A percentile compares a stretch with the other conserved stretches of the same genome.
These are phyloP conservation scores for Empis livida DNA, from an alignment of 2,888 invertebrate species.

Conservation along the genomic window DNA sequence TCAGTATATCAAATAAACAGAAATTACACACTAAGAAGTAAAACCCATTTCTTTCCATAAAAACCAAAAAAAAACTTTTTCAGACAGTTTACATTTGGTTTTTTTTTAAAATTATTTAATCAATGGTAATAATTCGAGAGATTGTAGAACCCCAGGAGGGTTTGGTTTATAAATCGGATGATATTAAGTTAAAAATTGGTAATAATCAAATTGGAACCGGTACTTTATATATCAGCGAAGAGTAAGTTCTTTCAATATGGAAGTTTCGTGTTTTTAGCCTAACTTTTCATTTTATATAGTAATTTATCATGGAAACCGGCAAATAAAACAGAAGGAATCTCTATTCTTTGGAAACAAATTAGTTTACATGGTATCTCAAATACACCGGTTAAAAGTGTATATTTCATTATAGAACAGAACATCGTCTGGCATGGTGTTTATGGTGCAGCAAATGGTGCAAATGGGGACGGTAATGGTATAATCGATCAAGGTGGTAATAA, in stretches of 20 bases:
- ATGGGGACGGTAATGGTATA: slow-evolving; percentile 15
- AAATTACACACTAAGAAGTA: too few species aligned
- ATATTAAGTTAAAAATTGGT: slow-evolving; percentile 29
- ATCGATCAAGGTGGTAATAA: slow-evolving; percentile 15
- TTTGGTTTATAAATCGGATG: slow-evolving; percentile 25
- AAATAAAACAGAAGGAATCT: slow-evolving; percentile 26
- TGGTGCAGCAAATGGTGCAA: slow-evolving; percentile 11
- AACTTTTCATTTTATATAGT: slow-evolving; percentile 14
- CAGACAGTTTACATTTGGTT: too few species aligned
- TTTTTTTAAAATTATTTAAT: not conserved
- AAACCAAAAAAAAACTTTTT: too few species aligned
- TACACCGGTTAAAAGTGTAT: slow-evolving; percentile 28
- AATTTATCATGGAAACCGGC: slow-evolving; percentile 30
- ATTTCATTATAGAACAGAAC: slow-evolving; percentile 31
- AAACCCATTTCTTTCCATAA: too few species aligned
- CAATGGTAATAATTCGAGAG: slow-evolving; percentile 28
- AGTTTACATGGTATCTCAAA: slow-evolving; percentile 31
- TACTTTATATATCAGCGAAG: slow-evolving; percentile 29
- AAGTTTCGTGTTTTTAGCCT: too few species aligned
- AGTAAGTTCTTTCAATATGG: slow-evolving; percentile 18
- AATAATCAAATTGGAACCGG: slow-evolving; percentile 25
- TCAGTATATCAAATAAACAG: too few species aligned
- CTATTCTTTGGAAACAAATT: slow-evolving; percentile 32
- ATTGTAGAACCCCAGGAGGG: slow-evolving; percentile 27
- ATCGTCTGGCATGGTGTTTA: slow-evolving; percentile 30